Evolutionary conservation across 1,140 invertebrate genomes (phyloP).

Genomic region (Microplitis mediator): DNA sequence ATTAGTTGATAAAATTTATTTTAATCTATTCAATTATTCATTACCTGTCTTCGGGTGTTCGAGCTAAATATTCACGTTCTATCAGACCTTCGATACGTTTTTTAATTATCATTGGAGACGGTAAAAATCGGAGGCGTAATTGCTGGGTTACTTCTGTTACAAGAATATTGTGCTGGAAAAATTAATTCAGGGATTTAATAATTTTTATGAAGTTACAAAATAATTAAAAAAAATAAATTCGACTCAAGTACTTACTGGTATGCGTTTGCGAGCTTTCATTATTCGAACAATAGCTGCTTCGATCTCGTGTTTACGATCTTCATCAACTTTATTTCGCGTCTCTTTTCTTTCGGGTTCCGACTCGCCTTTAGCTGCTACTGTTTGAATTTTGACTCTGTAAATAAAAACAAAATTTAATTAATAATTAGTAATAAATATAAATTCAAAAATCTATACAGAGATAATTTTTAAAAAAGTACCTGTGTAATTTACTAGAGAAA

Average conservation of each 20-base stretch:
- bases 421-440: neutral
- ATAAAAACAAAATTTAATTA: slow-evolving; percentile 33
- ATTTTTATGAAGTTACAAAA: slow-evolving; percentile 1
- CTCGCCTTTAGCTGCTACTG: slow-evolving; percentile 96
- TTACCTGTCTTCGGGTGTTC: slow-evolving; percentile 92
- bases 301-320: slow-evolving; percentile 99
- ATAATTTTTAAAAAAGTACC: slow-evolving; percentile 62
- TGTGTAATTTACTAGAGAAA: slow-evolving; percentile 96
- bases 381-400: slow-evolving; percentile 86
- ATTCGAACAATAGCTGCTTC: slow-evolving; percentile 99
- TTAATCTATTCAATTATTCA: slow-evolving; percentile 7
- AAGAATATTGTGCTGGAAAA: slow-evolving; percentile 84
- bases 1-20: slow-evolving; percentile 3
- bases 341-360: slow-evolving; percentile 98
- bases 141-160: slow-evolving; percentile 98
- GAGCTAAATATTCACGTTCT: slow-evolving; percentile 96
- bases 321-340: slow-evolving; percentile 97
- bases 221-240: neutral
- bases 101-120: slow-evolving; percentile 97
- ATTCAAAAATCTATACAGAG: neutral
- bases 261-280: slow-evolving; percentile 97
- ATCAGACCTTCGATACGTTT: slow-evolving; percentile 99
- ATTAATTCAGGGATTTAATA: neutral
- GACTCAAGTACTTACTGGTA: slow-evolving; percentile 71
- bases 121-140: slow-evolving; percentile 93